Percentiles rank a stretch among this genome's conserved stretches.
phyloP scores from a whole-genome alignment of 2,797 vertebrate species.

The Mormyrops boulengeri region DNA sequence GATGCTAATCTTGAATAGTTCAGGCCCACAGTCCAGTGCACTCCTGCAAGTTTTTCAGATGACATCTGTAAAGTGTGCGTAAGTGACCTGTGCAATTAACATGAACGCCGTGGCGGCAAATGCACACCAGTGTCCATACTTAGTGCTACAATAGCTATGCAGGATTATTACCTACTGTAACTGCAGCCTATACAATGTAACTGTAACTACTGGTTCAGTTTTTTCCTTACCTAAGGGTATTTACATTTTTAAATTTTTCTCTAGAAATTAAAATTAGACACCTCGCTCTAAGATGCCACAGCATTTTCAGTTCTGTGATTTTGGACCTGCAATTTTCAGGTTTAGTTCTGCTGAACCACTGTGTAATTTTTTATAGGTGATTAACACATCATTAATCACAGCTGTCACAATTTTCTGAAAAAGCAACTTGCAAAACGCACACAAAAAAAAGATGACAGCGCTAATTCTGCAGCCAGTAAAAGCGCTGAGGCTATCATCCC shows the following conservation, averaged over 20 bases:
- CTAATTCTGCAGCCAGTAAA: not conserved
- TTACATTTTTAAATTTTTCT: not conserved
- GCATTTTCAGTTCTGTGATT: not conserved
- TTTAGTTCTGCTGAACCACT: not conserved
- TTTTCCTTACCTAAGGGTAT: not conserved
- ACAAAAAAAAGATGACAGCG: not conserved
- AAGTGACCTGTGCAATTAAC: not conserved
- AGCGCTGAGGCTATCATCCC: not conserved
- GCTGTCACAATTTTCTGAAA: not conserved
- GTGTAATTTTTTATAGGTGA: not conserved
- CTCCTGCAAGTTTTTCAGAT: not conserved
- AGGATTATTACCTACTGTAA: not conserved
- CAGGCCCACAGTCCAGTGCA: not conserved
- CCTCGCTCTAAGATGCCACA: not conserved
- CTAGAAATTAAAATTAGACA: not conserved
- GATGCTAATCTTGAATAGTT: not conserved
- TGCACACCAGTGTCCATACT: not conserved
- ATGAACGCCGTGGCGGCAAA: not conserved
- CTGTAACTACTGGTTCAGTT: not conserved
- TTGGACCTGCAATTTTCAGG: not conserved
- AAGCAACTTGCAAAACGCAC: not conserved
- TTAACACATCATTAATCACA: constrained; percentile 6
- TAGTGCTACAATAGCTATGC: not conserved
- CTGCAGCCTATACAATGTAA: not conserved
- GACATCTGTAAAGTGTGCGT: not conserved